These are phyloP conservation scores for Lysiphlebus fabarum DNA, from an alignment of 1,140 invertebrate genomes.

Conservation along the genomic window DNA sequence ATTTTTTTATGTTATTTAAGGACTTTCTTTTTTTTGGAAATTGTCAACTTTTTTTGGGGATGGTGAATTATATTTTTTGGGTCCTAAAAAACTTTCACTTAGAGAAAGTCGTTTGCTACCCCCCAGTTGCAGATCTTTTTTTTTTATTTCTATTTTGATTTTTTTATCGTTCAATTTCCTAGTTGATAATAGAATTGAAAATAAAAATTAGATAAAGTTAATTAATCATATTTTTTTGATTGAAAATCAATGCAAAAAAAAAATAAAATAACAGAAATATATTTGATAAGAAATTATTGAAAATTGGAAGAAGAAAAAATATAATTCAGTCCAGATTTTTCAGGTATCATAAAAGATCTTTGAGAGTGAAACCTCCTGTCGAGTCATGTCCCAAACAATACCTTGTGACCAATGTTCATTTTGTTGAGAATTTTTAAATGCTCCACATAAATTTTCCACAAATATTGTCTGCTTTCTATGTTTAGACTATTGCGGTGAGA, in stretches of 20 bases:
- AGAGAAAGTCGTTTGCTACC: not conserved
- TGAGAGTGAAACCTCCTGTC: conserved; percentile 2
- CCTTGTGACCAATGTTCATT: no score
- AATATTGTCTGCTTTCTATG: conserved; percentile 25
- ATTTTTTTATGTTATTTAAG: conserved; percentile 16
- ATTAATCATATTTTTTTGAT: no score
- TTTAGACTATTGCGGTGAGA: conserved; percentile 24
- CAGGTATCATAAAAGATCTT: conserved; percentile 7
- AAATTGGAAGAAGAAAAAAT: not conserved
- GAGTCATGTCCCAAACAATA: no score
- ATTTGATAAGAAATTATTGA: no score
- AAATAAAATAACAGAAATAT: no score
- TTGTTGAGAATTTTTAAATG: not conserved
- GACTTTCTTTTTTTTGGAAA: conserved; percentile 21
- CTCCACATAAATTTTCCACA: conserved; percentile 11
- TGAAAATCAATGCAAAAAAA: no score
- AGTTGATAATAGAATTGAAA: no score
- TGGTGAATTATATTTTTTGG: not conserved
- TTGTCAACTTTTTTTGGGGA: not conserved
- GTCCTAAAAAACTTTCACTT: conserved; percentile 3
- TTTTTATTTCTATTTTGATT: conserved; percentile 16
- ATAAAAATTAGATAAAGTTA: no score
- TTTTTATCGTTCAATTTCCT: no score
- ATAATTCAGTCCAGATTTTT: conserved; percentile 7
- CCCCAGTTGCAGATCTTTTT: conserved; percentile 1